phyloP scores from a whole-genome alignment of 2,797 vertebrate species.

The Oryzias sinensis region DNA sequence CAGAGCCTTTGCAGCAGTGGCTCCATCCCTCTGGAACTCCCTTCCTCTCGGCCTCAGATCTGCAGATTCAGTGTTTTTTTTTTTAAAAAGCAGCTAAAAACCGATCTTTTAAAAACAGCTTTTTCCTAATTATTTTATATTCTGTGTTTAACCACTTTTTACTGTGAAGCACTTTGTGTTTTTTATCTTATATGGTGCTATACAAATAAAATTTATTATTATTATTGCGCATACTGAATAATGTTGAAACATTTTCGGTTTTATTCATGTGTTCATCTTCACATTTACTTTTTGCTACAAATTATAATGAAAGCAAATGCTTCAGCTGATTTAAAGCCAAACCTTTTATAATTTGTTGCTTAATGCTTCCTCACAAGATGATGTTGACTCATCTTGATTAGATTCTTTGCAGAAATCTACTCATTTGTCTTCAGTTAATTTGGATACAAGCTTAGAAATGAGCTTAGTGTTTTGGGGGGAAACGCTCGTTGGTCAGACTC shows the following conservation, averaged over 20 bases:
- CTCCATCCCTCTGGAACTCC: no score
- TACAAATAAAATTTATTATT: no score
- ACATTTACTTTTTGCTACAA: slow-evolving; percentile 36
- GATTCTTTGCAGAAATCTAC: slow-evolving; percentile 28
- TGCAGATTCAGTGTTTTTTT: no score
- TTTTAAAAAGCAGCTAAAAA: no score
- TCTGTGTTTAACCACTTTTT: no score
- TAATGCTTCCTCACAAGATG: slow-evolving; percentile 47
- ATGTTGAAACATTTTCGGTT: slow-evolving; percentile 16
- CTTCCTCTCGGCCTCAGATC: no score
- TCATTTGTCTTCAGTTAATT: slow-evolving; percentile 33
- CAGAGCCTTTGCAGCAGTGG: no score
- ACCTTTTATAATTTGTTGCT: slow-evolving; percentile 54
- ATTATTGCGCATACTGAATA: not conserved
- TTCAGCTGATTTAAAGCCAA: slow-evolving; percentile 49
- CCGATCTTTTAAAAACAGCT: no score
- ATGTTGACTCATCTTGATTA: slow-evolving; percentile 31
- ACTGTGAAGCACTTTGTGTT: no score
- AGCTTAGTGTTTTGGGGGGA: slow-evolving; percentile 8
- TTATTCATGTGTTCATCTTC: slow-evolving; percentile 18
- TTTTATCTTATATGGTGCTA: no score
- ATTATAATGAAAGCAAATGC: slow-evolving; percentile 47
- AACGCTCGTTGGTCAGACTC: slow-evolving; percentile 30
- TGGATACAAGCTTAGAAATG: slow-evolving; percentile 31
- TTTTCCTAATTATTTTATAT: no score